Base-by-base conservation (phyloP, 2,888 invertebrate species). In the Synanthedon andrenaeformis region DNA sequence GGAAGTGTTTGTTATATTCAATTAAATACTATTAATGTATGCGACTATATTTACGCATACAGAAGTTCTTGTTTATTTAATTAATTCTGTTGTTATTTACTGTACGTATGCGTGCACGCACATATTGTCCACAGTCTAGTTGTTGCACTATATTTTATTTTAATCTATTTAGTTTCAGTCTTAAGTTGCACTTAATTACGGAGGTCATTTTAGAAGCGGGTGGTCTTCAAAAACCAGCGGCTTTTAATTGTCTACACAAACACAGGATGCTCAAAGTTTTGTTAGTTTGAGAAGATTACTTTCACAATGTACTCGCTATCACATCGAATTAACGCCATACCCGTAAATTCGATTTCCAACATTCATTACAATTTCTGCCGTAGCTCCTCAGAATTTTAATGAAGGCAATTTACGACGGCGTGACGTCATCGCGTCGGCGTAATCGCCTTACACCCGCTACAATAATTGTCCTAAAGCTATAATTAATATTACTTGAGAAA, bases 351-450 rank as follows among this genome's bases (percentile, higher is more conserved):
- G 45, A 45, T 45, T 35, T 45, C 13, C 14, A 45, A 45, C 45
- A 45, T 45, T 45, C n/a, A 45, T 45, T 45, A 45, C 45, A 45
- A 45, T 45, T 45, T 74, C 74, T 67, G 63, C 70, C 68, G 70
- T 66, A 68, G 65, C 61, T 56, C 53, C 65, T 66, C 64, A 66
- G 67, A 74, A 75, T 72, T 70, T 72, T 77, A 79, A 80, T 78
- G 75, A 69, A 62, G 67, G 67, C 74, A 76, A 79, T 80, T 79
- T 73, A 72, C 67, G 70, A 66, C 66, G 68, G 60, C 67, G 62
- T 67, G 67, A 69, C 71, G 74, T 63, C 69, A 76, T 73, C 68
- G 60, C 62, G 17, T 61, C 57, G 53, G 65, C 64, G 65, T 70
- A 69, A 75, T 70, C 66, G 67, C 65, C 59, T 64, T 63, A 62